phyloP scores from a whole-genome alignment of 2,888 invertebrate species.

The Catocala nupta region DNA sequence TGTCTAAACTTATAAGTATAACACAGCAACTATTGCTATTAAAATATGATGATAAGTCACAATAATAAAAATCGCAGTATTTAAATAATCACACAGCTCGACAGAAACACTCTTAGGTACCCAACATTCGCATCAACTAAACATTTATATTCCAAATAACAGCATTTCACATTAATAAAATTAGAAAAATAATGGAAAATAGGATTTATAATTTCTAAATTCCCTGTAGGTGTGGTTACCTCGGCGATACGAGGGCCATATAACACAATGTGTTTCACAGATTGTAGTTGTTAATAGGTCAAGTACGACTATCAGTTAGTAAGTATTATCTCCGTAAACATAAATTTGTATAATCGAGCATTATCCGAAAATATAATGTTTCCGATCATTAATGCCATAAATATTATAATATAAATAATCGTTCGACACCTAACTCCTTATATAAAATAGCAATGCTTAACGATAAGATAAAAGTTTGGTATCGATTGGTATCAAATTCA shows the following conservation, averaged over 20 bases:
- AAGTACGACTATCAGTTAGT: neutral
- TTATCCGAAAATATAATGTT: neutral
- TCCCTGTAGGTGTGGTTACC: conserved; percentile 13
- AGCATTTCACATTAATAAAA: conserved; percentile 5
- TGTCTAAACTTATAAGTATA: conserved; percentile 43
- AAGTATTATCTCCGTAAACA: conserved; percentile 1
- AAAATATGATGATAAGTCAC: conserved; percentile 28
- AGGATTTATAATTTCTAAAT: conserved; percentile 14
- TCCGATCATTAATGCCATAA: neutral
- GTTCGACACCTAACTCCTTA: conserved; percentile 19
- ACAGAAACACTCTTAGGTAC: conserved; percentile 19
- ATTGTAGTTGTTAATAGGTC: neutral
- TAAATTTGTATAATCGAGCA: neutral
- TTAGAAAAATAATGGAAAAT: conserved; percentile 25
- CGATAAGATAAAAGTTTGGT: conserved; percentile 9
- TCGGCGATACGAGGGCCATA: neutral
- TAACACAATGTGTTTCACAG: neutral
- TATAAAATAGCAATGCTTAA: conserved; percentile 12
- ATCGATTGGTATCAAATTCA: conserved; percentile 13
- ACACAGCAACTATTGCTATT: conserved; percentile 50
- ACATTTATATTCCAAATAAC: conserved; percentile 3
- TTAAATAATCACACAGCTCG: conserved; percentile 22
- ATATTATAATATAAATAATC: conserved; percentile 13
- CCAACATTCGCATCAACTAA: conserved; percentile 17
- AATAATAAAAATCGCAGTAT: conserved; percentile 20